Evolutionary conservation across 2,888 invertebrate genomes (phyloP).

Genomic region (Cephus pulcher): DNA sequence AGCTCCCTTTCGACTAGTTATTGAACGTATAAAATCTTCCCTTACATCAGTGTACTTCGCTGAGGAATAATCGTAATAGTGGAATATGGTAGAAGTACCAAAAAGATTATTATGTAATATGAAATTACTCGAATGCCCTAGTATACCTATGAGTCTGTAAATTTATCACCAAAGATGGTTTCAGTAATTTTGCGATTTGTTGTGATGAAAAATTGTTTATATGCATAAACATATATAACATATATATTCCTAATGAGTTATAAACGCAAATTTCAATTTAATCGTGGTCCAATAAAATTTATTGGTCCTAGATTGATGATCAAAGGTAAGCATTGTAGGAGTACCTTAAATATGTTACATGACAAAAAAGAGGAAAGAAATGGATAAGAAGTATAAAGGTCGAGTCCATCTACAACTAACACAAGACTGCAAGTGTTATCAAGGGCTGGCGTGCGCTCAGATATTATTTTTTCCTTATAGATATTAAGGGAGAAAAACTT

Average conservation of each 20-base stretch:
- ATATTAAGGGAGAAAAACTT: slow-evolving; percentile 23
- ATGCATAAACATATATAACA: no score
- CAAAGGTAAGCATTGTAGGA: neutral
- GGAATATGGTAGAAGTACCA: neutral
- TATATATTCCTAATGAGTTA: no score
- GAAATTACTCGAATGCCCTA: neutral
- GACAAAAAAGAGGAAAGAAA: neutral
- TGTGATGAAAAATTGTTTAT: no score
- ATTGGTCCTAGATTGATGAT: neutral
- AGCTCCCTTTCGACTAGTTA: neutral
- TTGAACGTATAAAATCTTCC: neutral
- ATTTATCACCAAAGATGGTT: no score
- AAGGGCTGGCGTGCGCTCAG: neutral
- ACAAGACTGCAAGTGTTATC: neutral
- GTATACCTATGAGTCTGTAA: neutral
- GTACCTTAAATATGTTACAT: neutral
- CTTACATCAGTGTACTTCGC: neutral
- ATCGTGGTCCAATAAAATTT: neutral
- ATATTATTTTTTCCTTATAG: neutral
- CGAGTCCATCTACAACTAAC: neutral
- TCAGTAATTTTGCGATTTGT: no score
- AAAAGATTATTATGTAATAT: neutral
- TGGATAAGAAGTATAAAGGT: neutral
- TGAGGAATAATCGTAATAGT: neutral
- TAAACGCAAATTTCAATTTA: no score